Evolutionary conservation across 1,140 invertebrate species (phyloP).

Genomic region (Dendroctonus ponderosae): DNA sequence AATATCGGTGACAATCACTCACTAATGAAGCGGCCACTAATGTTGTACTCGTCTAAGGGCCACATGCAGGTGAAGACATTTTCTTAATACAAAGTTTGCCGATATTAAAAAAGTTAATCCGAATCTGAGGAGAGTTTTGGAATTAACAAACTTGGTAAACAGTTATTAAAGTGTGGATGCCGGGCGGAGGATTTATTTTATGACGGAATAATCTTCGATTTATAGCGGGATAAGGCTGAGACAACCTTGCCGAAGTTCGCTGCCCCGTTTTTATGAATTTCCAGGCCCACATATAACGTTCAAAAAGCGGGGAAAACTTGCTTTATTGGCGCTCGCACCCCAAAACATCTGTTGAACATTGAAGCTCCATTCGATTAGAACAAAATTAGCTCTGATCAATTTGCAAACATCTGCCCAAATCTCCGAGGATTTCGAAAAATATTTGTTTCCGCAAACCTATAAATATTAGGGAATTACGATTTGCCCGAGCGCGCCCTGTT

Average conservation of each 20-base stretch:
- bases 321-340: too few relatives aligned
- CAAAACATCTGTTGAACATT: too few relatives aligned
- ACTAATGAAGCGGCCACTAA: neutral
- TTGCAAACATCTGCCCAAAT: too few relatives aligned
- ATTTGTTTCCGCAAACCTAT: too few relatives aligned
- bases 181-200: conserved; percentile 22
- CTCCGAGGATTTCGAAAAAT: too few relatives aligned
- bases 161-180: conserved; percentile 21
- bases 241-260: conserved; percentile 18
- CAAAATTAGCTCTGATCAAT: too few relatives aligned
- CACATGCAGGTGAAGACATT: neutral
- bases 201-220: conserved; percentile 30
- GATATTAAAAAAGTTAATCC: conserved; percentile 23
- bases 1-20: neutral
- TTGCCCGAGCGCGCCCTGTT: too few relatives aligned
- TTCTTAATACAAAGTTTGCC: neutral
- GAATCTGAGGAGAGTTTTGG: neutral
- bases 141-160: conserved; percentile 21
- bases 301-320: neutral
- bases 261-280: conserved; percentile 13
- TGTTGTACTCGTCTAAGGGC: neutral
- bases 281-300: conserved; percentile 5
- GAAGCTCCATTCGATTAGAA: too few relatives aligned
- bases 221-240: conserved; percentile 18
- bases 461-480: too few relatives aligned